Base-by-base conservation (phyloP, 2,888 invertebrate genomes). In the Ochropleura leucogaster region DNA sequence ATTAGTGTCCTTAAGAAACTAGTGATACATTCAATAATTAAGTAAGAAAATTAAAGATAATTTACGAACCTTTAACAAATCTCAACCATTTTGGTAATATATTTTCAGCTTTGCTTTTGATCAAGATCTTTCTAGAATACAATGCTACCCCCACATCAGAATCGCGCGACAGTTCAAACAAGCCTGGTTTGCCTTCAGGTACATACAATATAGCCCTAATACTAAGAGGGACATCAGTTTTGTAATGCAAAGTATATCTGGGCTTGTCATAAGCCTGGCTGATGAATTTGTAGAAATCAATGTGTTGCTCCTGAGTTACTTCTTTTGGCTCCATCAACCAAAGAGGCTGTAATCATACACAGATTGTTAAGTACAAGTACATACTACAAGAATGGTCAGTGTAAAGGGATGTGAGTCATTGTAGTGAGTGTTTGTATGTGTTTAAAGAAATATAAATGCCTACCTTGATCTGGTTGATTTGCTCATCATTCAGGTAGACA, bases 321-420 rank as follows among this genome's bases (percentile, higher is more conserved):
- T 98, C 97, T 95, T 99, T 99, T 0, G 99, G 98, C 81, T 99
- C 99, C 97, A 98, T 97, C 87, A 99, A 97, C 99, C 99, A 99
- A 40, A 99, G 93, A 0, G 99, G 99, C 97, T 99, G 95, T 53
- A 74, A 81, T 69, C 42, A 64, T 42, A 46, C 40, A 47, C 3
- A 46, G 47, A 49, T 16, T 51, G 16, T 72, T 72, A 30, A 46
- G n/a, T 66, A 74, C 62, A 62, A 51, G 16, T 71, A 40, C 18
- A 42, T 57, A 49, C 46, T 42, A 4, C 9, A 12, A 51, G 12
- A 46, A 1, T 14, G 12, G 42, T 10, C 9, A 55, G 1, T 16
- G 18, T 0, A 63, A 51, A 46, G 4, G 42, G 18, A 30, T 30
- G 30, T 30, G 30, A 1, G 30, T 30, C 30, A 30, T 30, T 30